Base-by-base conservation (phyloP, 2,888 invertebrate genomes). In the Caenorhabditis doughertyi region DNA sequence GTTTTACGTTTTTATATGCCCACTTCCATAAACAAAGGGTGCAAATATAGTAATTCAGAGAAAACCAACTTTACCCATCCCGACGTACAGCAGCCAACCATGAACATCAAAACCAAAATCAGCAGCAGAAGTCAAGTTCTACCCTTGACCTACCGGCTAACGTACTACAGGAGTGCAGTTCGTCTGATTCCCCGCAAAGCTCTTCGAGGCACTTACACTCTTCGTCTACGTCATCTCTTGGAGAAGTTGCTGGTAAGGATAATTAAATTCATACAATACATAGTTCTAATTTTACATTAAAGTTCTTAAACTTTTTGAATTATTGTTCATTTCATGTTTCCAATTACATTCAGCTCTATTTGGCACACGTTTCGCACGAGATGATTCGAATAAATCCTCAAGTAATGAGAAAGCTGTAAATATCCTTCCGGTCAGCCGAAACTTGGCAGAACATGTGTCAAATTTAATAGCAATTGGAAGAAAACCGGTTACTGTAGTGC, bases 401-500 rank as follows among this genome's bases (percentile, higher is more conserved):
- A 68, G 27, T 25, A 21, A 16, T 21, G 60, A 68, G 16, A 68
- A 73, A 32, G 73, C 82, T 8, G 83, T 85, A 5, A 85, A 83
- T 60, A 85, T 85, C 58, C 42, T 85, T 11, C 83, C 85, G 42
- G 85, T 82, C 1, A 85, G 77, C 67, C 44, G 79, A 13, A 84
- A 74, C 58, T 42, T 85, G 21, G 53, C 60, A 2, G 82, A 85
- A 18, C 77, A 76, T 18, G 79, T 81, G 5, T 81, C 81, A 0
- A 85, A 83, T 64, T 49, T 86, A 18, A 81, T 86, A 9, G 85
- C 84, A 0, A 72, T 86, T 42, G 85, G 85, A 29, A 73, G 84
- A 18, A 80, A 83, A 29, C 83, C 84, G 13, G 44, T 58, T 2
- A 42, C 72, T 0, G 62, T 58, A 11, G 65, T 68, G 2, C 74